phyloP scores from a whole-genome alignment of 2,797 vertebrate species.

The Mycteria americana region DNA sequence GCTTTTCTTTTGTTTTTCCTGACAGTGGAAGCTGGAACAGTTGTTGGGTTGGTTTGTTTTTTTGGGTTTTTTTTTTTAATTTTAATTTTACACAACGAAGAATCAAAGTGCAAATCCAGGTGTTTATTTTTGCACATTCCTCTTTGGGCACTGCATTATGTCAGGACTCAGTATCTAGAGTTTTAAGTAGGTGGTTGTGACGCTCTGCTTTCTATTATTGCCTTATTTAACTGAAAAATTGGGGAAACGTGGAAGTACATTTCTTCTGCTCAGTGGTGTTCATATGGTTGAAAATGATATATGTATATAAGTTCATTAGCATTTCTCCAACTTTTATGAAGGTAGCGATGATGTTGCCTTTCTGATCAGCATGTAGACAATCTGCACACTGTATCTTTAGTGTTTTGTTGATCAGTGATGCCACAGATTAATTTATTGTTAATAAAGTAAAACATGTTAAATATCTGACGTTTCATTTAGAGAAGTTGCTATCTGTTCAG shows the following conservation, averaged over 20 bases:
- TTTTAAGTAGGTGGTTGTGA: neutral
- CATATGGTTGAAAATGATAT: neutral
- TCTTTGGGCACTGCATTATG: neutral
- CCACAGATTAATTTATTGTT: constrained; percentile 69
- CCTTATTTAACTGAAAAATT: constrained; percentile 60
- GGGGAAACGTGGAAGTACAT: constrained; percentile 36
- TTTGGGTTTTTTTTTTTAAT: neutral
- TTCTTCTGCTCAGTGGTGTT: constrained; percentile 16
- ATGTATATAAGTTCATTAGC: neutral
- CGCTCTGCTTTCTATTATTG: constrained; percentile 58
- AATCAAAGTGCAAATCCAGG: constrained; percentile 31
- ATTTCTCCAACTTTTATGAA: neutral
- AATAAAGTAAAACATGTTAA: constrained; percentile 68
- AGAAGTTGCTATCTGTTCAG: neutral
- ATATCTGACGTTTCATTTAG: neutral
- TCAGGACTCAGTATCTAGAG: neutral
- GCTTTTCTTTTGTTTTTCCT: constrained; percentile 11
- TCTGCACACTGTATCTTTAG: neutral
- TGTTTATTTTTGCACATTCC: constrained; percentile 43
- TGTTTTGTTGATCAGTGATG: constrained; percentile 32
- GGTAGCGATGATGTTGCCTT: constrained; percentile 5
- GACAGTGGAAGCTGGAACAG: constrained; percentile 35
- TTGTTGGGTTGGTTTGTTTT: neutral
- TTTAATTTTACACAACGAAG: constrained; percentile 13
- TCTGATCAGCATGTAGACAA: constrained; percentile 53